Base-by-base conservation (phyloP, 1,140 invertebrate genomes). In the Thaumatotibia leucotreta region DNA sequence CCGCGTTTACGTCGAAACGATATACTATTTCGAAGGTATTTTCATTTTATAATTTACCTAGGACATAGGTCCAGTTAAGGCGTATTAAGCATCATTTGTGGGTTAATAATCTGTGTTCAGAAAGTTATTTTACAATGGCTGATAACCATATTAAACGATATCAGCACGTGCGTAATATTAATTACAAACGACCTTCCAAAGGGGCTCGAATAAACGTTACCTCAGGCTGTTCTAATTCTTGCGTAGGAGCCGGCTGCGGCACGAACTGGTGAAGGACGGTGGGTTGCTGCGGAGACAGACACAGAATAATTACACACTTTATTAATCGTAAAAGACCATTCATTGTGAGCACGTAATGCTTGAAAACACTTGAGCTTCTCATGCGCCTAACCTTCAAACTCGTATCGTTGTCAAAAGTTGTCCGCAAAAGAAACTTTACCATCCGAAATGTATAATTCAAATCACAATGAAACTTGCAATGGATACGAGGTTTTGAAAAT, bases 201-300 rank as follows among this genome's bases (percentile, higher is more conserved):
- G 20, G 39, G 39, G 39, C 17, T 45, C 39, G 5, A 62, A 17
- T 62, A 33, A 63, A 35, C 14, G 39, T 74, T 79, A 90, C 88
- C 74, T 90, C 88, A 49, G 83, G 84, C 66, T 90, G 88, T 68
- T 90, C 88, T 61, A 88, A 62, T 65, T 90, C 86, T 61, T 88
- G 88, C 1, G 86, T 88, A 22, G 86, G 88, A 0, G 88, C 88
- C 4, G 84, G 70, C 66, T 90, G 86, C 1, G 88, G 88, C 10
- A 90, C 82, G 69, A 90, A 90, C 64, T 90, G 88, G 63, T 90
- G 88, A 23, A 90, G 69, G 11, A 84, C 75, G 27, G 77, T 76
- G 9, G 73, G 71, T 68, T 88, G 86, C 84, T 90, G 75, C 27
- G 54, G 61, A 31, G 17, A 65, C 22, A 62, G 0, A 24, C 17